Base-by-base conservation (phyloP, 2,888 invertebrate species). In the Erynnis tages region DNA sequence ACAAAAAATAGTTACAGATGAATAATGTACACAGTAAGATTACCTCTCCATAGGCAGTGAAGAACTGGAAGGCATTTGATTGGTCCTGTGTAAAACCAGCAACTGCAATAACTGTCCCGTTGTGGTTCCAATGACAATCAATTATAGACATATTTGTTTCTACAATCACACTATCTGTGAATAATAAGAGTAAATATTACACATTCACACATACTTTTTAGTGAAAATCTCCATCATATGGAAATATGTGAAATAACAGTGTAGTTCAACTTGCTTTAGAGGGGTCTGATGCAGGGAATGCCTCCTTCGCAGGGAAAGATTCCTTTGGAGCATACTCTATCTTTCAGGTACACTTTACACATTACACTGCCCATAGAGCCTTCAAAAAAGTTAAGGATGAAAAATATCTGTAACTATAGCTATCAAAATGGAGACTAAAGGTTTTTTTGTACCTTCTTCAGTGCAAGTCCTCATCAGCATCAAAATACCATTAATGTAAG, bases 91-190 rank as follows among this genome's bases (percentile, higher is more conserved):
- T 83, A 29, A 82, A 82, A 3, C 98, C 98, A 11, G 96, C 95
- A 3, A 97, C 93, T 0, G 98, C 98, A 37, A 99, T 73, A 2
- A 98, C 91, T 8, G 94, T 94, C 0, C 98, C 99, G 67, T 95
- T 95, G 67, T 97, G 96, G 76, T 98, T 98, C 99, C 99, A 99
- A 62, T 93, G 93, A 49, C 96, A 94, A 69, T 94, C 94, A 30
- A 95, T 93, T 4, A 95, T 93, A 16, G 91, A 91, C 92, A 98
- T 95, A 27, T 94, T 93, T 0, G 96, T 94, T 66, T 98, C 95
- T 16, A 98, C 87, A 35, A 96, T 85, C 4, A 96, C 90, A 5
- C 98, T 96, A 73, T 92, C 96, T 96, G 76, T 30, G 88, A 38
- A 38, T 44, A 17, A 43, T 17, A 44, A 27, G 2, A 8, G 3